Percentiles rank a stretch among this genome's conserved stretches.
phyloP scores from a whole-genome alignment of 2,888 invertebrate species.

The Clivina fossor region DNA sequence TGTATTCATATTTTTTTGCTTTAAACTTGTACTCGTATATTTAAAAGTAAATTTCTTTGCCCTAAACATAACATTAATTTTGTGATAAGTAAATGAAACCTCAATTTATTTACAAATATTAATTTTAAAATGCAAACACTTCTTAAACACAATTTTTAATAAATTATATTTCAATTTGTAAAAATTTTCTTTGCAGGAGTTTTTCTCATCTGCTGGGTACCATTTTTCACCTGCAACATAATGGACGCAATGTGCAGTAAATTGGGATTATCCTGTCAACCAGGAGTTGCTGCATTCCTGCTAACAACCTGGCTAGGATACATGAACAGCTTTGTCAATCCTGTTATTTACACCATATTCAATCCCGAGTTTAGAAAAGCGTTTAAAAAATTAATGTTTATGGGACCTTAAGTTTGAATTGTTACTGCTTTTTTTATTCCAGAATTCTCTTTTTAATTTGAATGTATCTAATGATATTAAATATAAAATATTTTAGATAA shows the following conservation, averaged over 20 bases:
- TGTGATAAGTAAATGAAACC: too few relatives aligned
- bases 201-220: slow-evolving; percentile 98
- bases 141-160: too few relatives aligned
- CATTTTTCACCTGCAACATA: slow-evolving; percentile 98
- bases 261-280: slow-evolving; percentile 73
- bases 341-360: slow-evolving; percentile 92
- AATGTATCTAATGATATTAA: neutral
- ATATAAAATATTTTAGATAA: neutral
- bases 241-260: slow-evolving; percentile 96
- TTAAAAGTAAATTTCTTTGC: too few relatives aligned
- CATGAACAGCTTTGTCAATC: slow-evolving; percentile 93
- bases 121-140: too few relatives aligned
- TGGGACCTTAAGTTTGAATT: slow-evolving; percentile 53
- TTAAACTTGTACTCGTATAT: too few relatives aligned
- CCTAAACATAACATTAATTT: too few relatives aligned
- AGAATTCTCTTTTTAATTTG: neutral
- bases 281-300: slow-evolving; percentile 87
- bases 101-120: too few relatives aligned
- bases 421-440: neutral
- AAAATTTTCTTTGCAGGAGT: slow-evolving; percentile 77
- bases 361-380: slow-evolving; percentile 98
- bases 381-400: slow-evolving; percentile 87
- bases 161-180: too few relatives aligned
- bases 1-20: too few relatives aligned
- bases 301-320: slow-evolving; percentile 98